A percentile compares a stretch with the other conserved stretches of the same genome.
Conservation (phyloP, 2,888 invertebrate genomes). For the Lasioglossum zephyrum region DNA sequence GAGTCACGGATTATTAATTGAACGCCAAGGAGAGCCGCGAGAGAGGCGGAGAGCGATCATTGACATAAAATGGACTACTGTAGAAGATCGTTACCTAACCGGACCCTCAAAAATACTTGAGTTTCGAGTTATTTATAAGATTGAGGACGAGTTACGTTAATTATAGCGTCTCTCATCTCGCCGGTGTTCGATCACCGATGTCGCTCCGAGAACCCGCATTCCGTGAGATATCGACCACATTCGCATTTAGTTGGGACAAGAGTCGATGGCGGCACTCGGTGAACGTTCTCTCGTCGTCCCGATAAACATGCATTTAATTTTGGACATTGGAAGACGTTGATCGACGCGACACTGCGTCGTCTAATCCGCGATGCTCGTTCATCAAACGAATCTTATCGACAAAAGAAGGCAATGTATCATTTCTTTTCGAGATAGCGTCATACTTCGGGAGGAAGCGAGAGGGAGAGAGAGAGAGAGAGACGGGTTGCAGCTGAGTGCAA, state of each 20-base stretch:
- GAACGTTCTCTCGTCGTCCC: neutral
- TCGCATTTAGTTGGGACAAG: constrained; percentile 44
- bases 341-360: neutral
- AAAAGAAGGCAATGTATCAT: neutral
- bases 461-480: neutral
- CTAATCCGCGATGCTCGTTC: neutral
- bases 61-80: constrained; percentile 46
- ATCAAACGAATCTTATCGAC: neutral
- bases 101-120: constrained; percentile 74
- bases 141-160: constrained; percentile 74
- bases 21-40: neutral
- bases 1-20: constrained; percentile 9
- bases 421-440: neutral
- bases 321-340: neutral
- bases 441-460: neutral
- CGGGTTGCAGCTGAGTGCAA: neutral
- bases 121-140: constrained; percentile 79
- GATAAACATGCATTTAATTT: constrained; percentile 8
- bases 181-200: constrained; percentile 67
- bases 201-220: constrained; percentile 45
- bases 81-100: constrained; percentile 72
- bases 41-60: constrained; percentile 15
- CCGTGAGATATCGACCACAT: constrained; percentile 60
- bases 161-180: constrained; percentile 69
- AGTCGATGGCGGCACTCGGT: neutral